Evolutionary conservation across 2,888 invertebrate genomes (phyloP).

Genomic region (Pachliopta kotzebuea): DNA sequence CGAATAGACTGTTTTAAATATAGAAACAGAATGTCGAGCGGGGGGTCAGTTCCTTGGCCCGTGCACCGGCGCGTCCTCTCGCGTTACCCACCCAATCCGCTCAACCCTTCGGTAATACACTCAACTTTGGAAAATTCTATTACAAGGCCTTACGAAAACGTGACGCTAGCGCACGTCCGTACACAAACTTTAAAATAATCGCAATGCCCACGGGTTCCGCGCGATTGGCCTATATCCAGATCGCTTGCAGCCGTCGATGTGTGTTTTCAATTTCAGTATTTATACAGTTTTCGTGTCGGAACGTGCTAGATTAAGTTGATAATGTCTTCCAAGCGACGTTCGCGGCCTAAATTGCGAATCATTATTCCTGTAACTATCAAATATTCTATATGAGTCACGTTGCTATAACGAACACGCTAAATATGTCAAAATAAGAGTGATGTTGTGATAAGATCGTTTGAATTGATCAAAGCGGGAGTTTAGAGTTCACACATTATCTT

Average conservation of each 20-base stretch:
- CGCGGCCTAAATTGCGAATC: slow-evolving; percentile 72
- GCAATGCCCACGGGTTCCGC: slow-evolving; percentile 62
- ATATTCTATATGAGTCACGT: slow-evolving; percentile 62
- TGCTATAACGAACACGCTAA: slow-evolving; percentile 46
- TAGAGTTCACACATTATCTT: neutral
- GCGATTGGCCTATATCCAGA: slow-evolving; percentile 77
- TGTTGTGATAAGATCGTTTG: slow-evolving; percentile 47
- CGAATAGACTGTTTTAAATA: slow-evolving; percentile 78
- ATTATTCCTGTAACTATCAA: slow-evolving; percentile 70
- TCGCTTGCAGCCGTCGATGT: slow-evolving; percentile 62
- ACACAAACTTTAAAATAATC: slow-evolving; percentile 63
- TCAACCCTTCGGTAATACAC: slow-evolving; percentile 69
- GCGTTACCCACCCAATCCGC: slow-evolving; percentile 64
- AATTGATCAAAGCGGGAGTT: neutral
- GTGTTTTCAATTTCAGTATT: slow-evolving; percentile 54
- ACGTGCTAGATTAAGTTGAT: slow-evolving; percentile 48
- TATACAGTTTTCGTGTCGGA: slow-evolving; percentile 62
- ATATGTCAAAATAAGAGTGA: slow-evolving; percentile 45
- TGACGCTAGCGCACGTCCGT: slow-evolving; percentile 58
- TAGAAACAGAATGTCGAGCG: slow-evolving; percentile 78
- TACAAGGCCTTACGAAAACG: slow-evolving; percentile 51
- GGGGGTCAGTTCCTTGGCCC: slow-evolving; percentile 87
- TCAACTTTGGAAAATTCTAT: slow-evolving; percentile 50
- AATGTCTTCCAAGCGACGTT: slow-evolving; percentile 70
- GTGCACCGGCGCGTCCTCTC: slow-evolving; percentile 82